These are phyloP conservation scores for Branchellion lobata DNA, from an alignment of 2,888 invertebrate genomes.

Conservation along the genomic window DNA sequence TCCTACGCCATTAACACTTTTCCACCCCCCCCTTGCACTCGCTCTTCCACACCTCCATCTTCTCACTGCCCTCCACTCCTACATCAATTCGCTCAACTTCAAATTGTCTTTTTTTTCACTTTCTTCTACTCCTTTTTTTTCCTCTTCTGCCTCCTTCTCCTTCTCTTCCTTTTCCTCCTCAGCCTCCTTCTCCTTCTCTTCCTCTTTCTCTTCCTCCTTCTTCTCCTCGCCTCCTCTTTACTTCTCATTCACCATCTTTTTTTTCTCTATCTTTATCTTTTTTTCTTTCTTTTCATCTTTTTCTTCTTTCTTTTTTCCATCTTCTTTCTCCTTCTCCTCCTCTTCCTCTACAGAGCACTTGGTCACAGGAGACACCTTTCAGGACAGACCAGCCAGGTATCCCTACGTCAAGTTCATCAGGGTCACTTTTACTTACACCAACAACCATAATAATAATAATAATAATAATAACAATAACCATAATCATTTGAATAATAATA, in stretches of 20 bases:
- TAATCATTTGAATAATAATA: neutral
- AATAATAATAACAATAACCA: slow-evolving; percentile 10
- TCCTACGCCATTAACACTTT: no score
- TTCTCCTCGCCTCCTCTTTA: no score
- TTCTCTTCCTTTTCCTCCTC: no score
- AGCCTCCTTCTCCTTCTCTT: no score
- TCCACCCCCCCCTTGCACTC: no score
- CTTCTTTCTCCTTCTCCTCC: neutral
- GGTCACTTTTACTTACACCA: neutral
- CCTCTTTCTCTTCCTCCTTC: no score
- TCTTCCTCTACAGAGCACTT: neutral
- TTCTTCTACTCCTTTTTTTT: no score
- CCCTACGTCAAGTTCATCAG: slow-evolving; percentile 2
- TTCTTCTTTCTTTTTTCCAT: neutral
- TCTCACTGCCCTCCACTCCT: no score
- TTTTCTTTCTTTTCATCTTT: neutral
- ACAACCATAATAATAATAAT: neutral
- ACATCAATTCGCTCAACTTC: no score
- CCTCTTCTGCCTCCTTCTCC: no score
- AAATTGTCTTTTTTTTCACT: no score
- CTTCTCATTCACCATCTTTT: neutral
- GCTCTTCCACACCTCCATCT: no score
- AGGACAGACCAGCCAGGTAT: neutral
- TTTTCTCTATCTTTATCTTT: neutral
- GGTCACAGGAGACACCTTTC: neutral